Evolutionary conservation across 1,140 invertebrate genomes (phyloP), one percentile per base, ranked within the genome.

Genomic region (Tetramorium parvispinum): DNA sequence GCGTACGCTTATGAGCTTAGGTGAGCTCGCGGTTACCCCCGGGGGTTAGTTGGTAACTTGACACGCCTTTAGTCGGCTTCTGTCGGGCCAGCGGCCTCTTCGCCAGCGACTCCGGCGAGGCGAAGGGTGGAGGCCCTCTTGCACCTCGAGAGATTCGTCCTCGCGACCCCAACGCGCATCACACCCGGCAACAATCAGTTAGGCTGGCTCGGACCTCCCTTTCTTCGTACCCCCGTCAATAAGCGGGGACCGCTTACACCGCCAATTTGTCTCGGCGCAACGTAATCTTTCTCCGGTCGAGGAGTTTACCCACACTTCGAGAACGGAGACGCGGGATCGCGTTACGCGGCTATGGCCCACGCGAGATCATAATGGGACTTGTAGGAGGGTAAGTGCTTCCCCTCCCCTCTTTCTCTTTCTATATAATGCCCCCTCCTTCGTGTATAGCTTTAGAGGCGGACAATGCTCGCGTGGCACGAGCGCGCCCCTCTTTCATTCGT

Each of bases 81-180:
- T 94, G 94, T 95, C 94, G 93, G 93, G 93, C 93, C 94, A 95
- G 95, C 94, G 94, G 94, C 94, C 95, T 94, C 92, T 94, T 91
- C 71, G 65, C 77, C 59, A 59, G 53, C 88, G 70, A 61, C 87
- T 87, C 37, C 83, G 78, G 61, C 65, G 46, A n/a, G 32, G 18
- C 89, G 89, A 92, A 92, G 92, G 91, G 91, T 92, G 92, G 91
- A 21, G 91, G 94, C 90, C 91, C 92, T 93, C 92, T 83, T 75
- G 79, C 92, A 91, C 90, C 89, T 91, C 71, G 86, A 85, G 86
- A 87, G 78, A 88, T 89, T 83, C 89, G 85, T 21, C 40, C 63
- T 59, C 68, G 73, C 68, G 32, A 76, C 68, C 82, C 63, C 46
- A 43, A 68, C 53, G 51, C 73, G 63, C 32, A 65, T 75, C 49